phyloP scores from a whole-genome alignment of 2,113 vertebrate species.

The Albula goreensis region DNA sequence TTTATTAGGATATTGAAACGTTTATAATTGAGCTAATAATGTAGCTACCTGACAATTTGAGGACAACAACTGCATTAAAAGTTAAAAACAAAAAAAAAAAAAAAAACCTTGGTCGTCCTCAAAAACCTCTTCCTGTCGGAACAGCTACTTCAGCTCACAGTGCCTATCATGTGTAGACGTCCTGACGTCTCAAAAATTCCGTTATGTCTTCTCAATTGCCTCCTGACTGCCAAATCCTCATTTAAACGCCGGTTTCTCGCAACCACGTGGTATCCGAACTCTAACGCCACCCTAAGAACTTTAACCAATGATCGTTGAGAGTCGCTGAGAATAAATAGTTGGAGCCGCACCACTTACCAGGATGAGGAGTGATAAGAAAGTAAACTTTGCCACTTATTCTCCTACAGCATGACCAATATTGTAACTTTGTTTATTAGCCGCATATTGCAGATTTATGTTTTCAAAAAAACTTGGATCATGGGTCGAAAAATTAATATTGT shows the following conservation, averaged over 20 bases:
- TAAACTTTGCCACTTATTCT: too few species aligned
- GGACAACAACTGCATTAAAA: neutral
- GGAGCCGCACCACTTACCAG: too few species aligned
- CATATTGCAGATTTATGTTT: too few species aligned
- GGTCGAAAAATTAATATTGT: too few species aligned
- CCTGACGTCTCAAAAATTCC: conserved; percentile 27
- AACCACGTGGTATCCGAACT: conserved; percentile 17
- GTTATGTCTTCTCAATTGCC: conserved; percentile 14
- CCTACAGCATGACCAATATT: too few species aligned
- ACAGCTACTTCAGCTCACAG: neutral
- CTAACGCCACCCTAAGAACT: conserved; percentile 49
- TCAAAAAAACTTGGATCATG: too few species aligned
- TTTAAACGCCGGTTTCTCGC: neutral
- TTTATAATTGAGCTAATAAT: neutral
- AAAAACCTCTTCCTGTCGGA: neutral
- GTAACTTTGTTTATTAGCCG: too few species aligned
- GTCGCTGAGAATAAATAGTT: too few species aligned
- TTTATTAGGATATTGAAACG: too few species aligned
- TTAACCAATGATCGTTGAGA: conserved; percentile 32
- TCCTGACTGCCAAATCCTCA: conserved; percentile 25
- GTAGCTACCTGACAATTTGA: neutral
- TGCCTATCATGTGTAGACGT: neutral
- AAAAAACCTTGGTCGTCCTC: neutral
- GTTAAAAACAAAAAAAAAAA: neutral
- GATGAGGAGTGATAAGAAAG: too few species aligned